Conservation (phyloP, 2,113 vertebrate species). For the Pomatostomus ruficeps region DNA sequence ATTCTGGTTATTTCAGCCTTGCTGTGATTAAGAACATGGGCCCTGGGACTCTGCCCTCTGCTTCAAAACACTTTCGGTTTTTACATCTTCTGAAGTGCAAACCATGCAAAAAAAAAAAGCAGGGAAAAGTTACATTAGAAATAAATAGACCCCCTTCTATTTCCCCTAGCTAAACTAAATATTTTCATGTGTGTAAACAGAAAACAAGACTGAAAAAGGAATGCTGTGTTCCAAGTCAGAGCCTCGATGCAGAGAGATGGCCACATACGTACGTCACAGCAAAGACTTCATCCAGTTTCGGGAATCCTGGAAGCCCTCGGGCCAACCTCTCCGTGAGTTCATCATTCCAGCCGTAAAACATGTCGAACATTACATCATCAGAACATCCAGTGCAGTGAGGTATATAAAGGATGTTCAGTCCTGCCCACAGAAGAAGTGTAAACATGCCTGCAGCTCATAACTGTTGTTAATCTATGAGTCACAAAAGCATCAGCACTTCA, state of each 20-base stretch:
- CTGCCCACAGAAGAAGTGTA: not conserved
- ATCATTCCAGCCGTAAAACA: not conserved
- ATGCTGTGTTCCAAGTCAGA: not conserved
- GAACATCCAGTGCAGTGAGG: not conserved
- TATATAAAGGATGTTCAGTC: not conserved
- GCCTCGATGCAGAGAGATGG: not conserved
- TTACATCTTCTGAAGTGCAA: not conserved
- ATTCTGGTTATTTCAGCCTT: not conserved
- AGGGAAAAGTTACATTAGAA: not conserved
- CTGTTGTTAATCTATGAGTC: not conserved
- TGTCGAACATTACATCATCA: not conserved
- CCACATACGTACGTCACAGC: fast-evolving
- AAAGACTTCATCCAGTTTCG: not conserved
- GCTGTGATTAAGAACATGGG: not conserved
- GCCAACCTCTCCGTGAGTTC: not conserved
- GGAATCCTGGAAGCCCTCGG: not conserved
- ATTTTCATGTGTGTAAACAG: not conserved
- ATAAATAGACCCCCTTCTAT: not conserved
- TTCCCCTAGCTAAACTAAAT: not conserved
- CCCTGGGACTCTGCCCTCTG: not conserved
- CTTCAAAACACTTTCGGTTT: not conserved
- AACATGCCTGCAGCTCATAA: not conserved
- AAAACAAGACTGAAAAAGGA: not conserved
- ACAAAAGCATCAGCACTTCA: not conserved
- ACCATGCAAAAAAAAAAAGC: fast-evolving